Evolutionary conservation across 2,888 invertebrate species (phyloP), one percentile per base, ranked within the genome.

Genomic region (Hyalella azteca): DNA sequence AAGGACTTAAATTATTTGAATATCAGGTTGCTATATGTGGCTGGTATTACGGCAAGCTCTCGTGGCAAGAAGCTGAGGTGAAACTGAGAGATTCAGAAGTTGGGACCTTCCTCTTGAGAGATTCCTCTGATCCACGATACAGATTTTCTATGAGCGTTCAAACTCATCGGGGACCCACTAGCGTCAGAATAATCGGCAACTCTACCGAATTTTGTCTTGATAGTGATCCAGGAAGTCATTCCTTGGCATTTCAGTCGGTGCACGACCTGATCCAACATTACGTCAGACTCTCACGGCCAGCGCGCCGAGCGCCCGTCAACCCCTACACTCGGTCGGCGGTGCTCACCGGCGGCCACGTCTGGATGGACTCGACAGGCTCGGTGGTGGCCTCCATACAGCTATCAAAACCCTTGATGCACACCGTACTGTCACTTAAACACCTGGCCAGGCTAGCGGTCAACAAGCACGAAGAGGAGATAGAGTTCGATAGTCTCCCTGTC

Each of bases 91-190:
- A 91, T 75, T 90, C 91, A 2, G 77, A 77, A 26, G 59, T 92
- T 0, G 95, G 95, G 3, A 92, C 93, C 0, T 95, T 94, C 89
- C 89, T 95, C 79, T 91, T 95, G 85, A 90, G 95, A 77, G 93
- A 94, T 87, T 94, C 94, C 0, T 92, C 93, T 3, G 94, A 95
- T 87, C 91, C 92, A 73, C 91, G 92, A 86, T 94, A 91, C 88
- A 90, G 93, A 83, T 95, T 93, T 88, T 92, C 95, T 11, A 89
- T 95, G 81, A 94, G 94, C 86, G 93, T 95, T 73, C 94, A 94
- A 88, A 95, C 95, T 0, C 91, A 91, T 76, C 89, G 92, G 49
- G 95, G 95, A 0, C 94, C 95, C 3, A 95, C 94, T 0, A 94
- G 94, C 32, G 94, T 95, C 66, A 90, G 95, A 79, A 90, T 95